Base-by-base conservation (phyloP, 2,888 invertebrate species). In the Eledona agricola region DNA sequence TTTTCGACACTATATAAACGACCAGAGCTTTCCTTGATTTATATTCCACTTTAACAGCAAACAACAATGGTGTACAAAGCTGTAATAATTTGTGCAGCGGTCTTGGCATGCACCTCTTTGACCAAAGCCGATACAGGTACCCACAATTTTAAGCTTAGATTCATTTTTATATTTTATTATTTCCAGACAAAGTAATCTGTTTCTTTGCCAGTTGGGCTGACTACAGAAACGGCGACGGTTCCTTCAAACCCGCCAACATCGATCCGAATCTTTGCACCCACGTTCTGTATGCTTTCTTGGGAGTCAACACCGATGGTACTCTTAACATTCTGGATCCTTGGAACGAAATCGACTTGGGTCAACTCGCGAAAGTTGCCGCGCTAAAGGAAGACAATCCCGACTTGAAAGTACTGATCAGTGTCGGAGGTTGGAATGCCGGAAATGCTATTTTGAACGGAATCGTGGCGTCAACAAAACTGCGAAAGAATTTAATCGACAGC, bases 371-470 rank as follows among this genome's bases (percentile, higher is more conserved):
- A 31, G 55, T 34, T 13, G 50, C 60, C 6, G 51, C 13, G 3
- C 70, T 86, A 50, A 83, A 83, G 65, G 56, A 77, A 13, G 63
- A 64, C 38, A 84, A 80, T 65, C 77, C 81, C 0, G 70, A 72
- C 1, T 66, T 80, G 9, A 86, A 84, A 72, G 80, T 81, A 0
- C 55, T 86, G 51, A 60, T 86, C 12, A 85, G 84, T 3, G 81
- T 87, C 26, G 87, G 87, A 4, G 87, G 87, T n/a, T 87, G 84
- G 84, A 85, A 81, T 65, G 86, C n/a, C n/a, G n/a, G n/a, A n/a
- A n/a, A n/a, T n/a, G n/a, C n/a, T n/a, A n/a, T 11, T 3, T 5
- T n/a, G 2, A n/a, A 9, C 10, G 28, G 28, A 28, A 11, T 28
- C 4, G n/a, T 28, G 4, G 10, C 28, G 4, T 19, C 19, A 19